A percentile compares a stretch with the other conserved stretches of the same genome.
These are phyloP conservation scores for Ectemnius continuus DNA, from an alignment of 2,888 invertebrate genomes.

Conservation along the genomic window DNA sequence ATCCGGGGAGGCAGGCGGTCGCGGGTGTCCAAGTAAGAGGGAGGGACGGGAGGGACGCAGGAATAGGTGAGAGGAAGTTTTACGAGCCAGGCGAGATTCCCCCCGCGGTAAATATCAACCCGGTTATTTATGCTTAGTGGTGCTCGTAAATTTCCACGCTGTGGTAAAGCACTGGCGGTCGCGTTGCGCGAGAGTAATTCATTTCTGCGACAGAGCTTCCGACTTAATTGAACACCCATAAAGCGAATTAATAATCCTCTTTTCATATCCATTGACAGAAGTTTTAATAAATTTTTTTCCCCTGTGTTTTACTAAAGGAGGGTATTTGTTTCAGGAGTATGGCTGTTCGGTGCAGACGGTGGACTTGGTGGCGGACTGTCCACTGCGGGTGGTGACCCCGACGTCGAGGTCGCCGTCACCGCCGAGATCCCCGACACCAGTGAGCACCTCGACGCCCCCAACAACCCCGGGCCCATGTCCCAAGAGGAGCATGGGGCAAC, in stretches of 20 bases:
- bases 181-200: conserved; percentile 39
- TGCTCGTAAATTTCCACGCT: conserved; percentile 44
- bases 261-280: background rate
- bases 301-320: background rate
- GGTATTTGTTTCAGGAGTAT: conserved; percentile 56
- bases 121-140: conserved; percentile 40
- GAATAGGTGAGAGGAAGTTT: conserved; percentile 20
- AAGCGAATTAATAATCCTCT: conserved; percentile 50
- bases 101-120: conserved; percentile 41
- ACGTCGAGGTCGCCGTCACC: conserved; percentile 57
- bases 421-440: conserved; percentile 46
- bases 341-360: conserved; percentile 69
- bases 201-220: conserved; percentile 31
- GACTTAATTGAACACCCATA: conserved; percentile 48
- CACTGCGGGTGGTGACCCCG: conserved; percentile 58
- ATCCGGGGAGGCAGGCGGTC: too few relatives aligned
- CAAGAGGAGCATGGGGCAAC: conserved; percentile 71
- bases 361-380: conserved; percentile 73
- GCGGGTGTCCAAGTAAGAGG: too few relatives aligned
- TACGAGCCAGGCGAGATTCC: conserved; percentile 17
- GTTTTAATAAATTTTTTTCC: too few relatives aligned
- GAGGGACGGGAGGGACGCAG: too few relatives aligned
- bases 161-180: conserved; percentile 34
- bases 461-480: conserved; percentile 27
- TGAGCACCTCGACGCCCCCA: conserved; percentile 49